Evolutionary conservation across 2,113 vertebrate species (phyloP).

Genomic region (Camelus bactrianus): DNA sequence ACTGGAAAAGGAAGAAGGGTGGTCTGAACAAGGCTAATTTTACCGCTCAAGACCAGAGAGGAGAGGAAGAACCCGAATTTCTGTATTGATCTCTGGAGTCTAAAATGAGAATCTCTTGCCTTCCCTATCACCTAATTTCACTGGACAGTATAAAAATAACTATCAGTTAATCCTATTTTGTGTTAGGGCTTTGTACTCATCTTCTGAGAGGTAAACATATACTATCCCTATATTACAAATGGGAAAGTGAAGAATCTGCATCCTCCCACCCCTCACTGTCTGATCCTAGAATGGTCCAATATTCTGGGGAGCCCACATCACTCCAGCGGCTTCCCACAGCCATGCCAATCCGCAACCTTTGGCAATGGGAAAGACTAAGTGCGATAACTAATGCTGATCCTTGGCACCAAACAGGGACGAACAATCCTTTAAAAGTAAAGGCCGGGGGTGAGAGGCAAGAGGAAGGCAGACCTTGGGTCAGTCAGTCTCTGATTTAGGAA

Average conservation of each 20-base stretch:
- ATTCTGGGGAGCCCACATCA: not conserved
- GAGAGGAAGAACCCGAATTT: not conserved
- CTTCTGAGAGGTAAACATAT: not conserved
- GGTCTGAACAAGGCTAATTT: not conserved
- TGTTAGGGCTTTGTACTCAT: not conserved
- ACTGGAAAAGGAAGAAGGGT: not conserved
- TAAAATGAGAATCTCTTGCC: not conserved
- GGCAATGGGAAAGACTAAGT: not conserved
- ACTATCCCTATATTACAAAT: not conserved
- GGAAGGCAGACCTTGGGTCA: not conserved
- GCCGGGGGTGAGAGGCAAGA: not conserved
- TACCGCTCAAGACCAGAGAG: not conserved
- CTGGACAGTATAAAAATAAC: not conserved
- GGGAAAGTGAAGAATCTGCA: not conserved
- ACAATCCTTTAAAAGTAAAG: constrained; percentile 23
- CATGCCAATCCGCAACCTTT: not conserved
- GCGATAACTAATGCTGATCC: too few relatives aligned
- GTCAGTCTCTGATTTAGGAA: not conserved
- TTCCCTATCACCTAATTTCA: not conserved
- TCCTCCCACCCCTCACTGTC: not conserved
- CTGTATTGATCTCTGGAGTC: not conserved
- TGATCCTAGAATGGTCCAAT: not conserved
- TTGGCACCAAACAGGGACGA: not conserved
- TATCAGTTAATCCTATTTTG: not conserved
- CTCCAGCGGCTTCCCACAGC: not conserved